phyloP scores from a whole-genome alignment of 2,888 invertebrate species.

The Lobophora halterata region DNA sequence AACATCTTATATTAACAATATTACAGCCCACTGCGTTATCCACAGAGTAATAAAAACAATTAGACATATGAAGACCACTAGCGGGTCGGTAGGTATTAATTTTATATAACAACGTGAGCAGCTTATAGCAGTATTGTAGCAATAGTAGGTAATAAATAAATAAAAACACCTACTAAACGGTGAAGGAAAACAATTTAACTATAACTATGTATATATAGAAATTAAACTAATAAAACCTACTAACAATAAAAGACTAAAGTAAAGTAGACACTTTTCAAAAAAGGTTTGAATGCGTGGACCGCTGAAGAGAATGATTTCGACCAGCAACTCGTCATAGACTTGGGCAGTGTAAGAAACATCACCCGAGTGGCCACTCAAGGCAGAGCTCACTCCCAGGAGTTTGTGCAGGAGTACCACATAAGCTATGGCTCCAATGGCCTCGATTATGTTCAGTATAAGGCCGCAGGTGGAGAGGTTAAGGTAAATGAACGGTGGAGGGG shows the following conservation, averaged over 20 bases:
- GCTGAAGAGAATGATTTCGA: constrained; percentile 94
- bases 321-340: constrained; percentile 94
- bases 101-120: too few species aligned
- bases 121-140: too few species aligned
- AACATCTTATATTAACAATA: too few species aligned
- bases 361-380: constrained; percentile 95
- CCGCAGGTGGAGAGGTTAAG: constrained; percentile 93
- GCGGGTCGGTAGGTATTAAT: too few species aligned
- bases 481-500: constrained; percentile 73
- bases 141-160: too few species aligned
- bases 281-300: constrained; percentile 96
- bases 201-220: too few species aligned
- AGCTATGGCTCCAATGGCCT: constrained; percentile 95
- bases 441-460: constrained; percentile 94
- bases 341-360: constrained; percentile 93
- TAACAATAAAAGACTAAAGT: constrained; percentile 36
- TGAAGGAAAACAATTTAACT: too few species aligned
- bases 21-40: too few species aligned
- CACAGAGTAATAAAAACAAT: too few species aligned
- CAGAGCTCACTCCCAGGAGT: constrained; percentile 93
- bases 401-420: constrained; percentile 95
- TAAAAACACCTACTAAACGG: too few species aligned
- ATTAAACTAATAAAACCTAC: constrained; percentile 29
- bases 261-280: constrained; percentile 36
- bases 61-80: too few species aligned